Conservation (phyloP, 2,888 invertebrate species). For the Automeris io region DNA sequence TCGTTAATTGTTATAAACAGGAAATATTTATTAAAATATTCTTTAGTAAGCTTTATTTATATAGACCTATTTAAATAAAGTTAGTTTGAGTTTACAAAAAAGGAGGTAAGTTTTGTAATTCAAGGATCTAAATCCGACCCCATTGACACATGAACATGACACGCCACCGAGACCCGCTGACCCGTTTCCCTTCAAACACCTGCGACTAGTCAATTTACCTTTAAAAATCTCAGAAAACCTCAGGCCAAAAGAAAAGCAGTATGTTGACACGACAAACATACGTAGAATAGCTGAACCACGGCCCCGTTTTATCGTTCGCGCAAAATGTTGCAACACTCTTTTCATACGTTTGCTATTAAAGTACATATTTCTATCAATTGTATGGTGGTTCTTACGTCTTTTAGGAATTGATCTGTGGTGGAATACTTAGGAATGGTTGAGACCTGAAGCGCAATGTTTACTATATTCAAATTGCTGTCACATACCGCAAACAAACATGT, state of each 20-base stretch:
- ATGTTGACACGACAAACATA: constrained; percentile 72
- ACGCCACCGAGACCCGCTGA: constrained; percentile 64
- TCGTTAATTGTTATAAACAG: too few relatives aligned
- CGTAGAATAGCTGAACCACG: constrained; percentile 50
- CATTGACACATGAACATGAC: constrained; percentile 71
- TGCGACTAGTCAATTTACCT: constrained; percentile 72
- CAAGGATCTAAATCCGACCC: constrained; percentile 34
- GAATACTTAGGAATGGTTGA: constrained; percentile 56
- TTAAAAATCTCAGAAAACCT: constrained; percentile 64
- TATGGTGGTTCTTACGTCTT: constrained; percentile 28
- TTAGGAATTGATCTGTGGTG: constrained; percentile 30
- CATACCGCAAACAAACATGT: constrained; percentile 33
- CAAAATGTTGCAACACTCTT: constrained; percentile 42
- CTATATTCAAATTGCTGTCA: constrained; percentile 65
- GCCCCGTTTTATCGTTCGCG: constrained; percentile 51
- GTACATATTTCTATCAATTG: constrained; percentile 42
- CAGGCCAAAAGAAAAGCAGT: constrained; percentile 61
- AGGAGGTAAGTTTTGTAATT: background rate
- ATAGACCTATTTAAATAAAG: too few relatives aligned
- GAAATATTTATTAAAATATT: too few relatives aligned
- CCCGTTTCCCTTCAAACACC: constrained; percentile 66
- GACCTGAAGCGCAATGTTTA: constrained; percentile 59
- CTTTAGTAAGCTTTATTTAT: too few relatives aligned
- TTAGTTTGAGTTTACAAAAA: too few relatives aligned
- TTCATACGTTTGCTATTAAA: constrained; percentile 49